Conservation (phyloP, 2,113 vertebrate species). For the Embiotoca jacksoni region DNA sequence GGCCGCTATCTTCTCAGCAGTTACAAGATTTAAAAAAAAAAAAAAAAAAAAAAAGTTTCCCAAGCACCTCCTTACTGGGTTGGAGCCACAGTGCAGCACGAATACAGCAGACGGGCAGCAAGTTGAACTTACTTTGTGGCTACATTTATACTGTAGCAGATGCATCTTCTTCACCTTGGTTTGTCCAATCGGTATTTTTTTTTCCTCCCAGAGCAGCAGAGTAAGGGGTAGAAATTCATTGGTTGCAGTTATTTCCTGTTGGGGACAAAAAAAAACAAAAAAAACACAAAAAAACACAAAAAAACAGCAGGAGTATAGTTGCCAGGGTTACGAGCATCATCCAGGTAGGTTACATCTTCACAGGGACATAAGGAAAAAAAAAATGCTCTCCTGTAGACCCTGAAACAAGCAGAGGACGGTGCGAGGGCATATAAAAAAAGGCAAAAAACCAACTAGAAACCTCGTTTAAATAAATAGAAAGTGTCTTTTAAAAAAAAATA, state of each 20-base stretch:
- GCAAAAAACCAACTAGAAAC: constrained; percentile 10
- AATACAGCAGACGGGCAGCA: constrained; percentile 42
- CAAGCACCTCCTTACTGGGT: not conserved
- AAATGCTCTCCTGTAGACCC: constrained; percentile 4
- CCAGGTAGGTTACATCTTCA: constrained; percentile 17
- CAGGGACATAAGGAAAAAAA: constrained; percentile 1
- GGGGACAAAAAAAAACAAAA: too few relatives aligned
- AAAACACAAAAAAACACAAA: not conserved
- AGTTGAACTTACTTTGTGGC: constrained; percentile 37
- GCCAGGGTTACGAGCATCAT: not conserved
- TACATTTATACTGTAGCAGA: constrained; percentile 50
- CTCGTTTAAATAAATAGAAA: constrained; percentile 17
- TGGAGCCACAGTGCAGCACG: constrained; percentile 36
- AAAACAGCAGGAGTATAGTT: not conserved
- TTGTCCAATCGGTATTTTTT: constrained; percentile 10
- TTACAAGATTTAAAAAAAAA: not conserved
- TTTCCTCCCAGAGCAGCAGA: constrained; percentile 37
- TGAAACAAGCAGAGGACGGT: constrained; percentile 6
- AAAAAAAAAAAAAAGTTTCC: constrained; percentile 1
- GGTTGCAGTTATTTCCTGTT: not conserved
- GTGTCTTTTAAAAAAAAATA: constrained; percentile 14
- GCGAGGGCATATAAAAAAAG: not conserved
- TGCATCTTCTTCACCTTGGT: not conserved
- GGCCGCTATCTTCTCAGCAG: constrained; percentile 22
- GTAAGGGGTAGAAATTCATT: constrained; percentile 4